These are phyloP conservation scores for Sus cebifrons DNA, from an alignment of 2,797 vertebrate genomes.

Conservation along the genomic window DNA sequence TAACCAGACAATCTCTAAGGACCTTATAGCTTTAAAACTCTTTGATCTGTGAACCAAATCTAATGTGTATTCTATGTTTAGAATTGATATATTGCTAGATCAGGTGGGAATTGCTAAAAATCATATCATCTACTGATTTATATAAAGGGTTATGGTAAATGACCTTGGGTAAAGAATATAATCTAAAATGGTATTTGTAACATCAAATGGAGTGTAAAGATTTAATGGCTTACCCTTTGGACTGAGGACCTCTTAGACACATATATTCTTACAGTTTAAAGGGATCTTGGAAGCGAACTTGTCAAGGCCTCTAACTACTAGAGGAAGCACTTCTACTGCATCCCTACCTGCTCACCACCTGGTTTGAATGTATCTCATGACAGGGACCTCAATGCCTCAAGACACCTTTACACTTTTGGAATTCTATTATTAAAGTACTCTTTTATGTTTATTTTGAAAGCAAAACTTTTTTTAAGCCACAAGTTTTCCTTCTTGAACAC, in stretches of 20 bases:
- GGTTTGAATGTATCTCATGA: conserved; percentile 6
- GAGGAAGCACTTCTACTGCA: neutral
- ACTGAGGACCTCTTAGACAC: conserved; percentile 62
- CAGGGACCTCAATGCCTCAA: neutral
- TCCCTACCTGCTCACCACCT: neutral
- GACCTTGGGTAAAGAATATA: conserved; percentile 84
- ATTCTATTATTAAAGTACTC: neutral
- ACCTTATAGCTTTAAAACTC: conserved; percentile 61
- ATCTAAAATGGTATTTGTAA: conserved; percentile 82
- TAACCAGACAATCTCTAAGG: conserved; percentile 62
- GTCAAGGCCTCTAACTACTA: conserved; percentile 6
- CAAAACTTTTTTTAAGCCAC: neutral
- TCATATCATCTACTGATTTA: conserved; percentile 79
- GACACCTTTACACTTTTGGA: neutral
- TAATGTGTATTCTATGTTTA: conserved; percentile 82
- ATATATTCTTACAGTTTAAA: conserved; percentile 62
- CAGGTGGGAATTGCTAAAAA: conserved; percentile 73
- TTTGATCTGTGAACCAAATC: conserved; percentile 80
- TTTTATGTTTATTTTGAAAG: neutral
- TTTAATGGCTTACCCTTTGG: conserved; percentile 75
- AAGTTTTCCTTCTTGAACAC: neutral
- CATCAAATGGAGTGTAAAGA: conserved; percentile 81
- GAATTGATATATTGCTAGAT: conserved; percentile 79
- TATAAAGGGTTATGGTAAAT: conserved; percentile 77
- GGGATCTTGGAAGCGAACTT: conserved; percentile 31